Conservation (phyloP, 1,140 invertebrate genomes). For the Zaprionus ghesquierei region DNA sequence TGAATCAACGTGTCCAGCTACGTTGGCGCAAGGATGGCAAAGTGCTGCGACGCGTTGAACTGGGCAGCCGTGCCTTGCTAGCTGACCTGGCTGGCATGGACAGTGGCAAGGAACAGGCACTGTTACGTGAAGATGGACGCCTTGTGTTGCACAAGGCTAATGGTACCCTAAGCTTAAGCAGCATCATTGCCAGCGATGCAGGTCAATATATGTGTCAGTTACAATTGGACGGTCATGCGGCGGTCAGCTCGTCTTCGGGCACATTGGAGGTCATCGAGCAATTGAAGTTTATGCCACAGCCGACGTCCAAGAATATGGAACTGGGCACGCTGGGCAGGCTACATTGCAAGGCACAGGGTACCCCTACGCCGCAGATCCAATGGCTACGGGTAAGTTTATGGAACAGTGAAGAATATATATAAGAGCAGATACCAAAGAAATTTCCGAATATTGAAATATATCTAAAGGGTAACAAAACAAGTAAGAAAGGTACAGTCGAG, state of each 20-base stretch:
- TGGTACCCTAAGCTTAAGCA: conserved; percentile 70
- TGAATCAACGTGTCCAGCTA: conserved; percentile 79
- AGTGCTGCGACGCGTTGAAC: conserved; percentile 84
- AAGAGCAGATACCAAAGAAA: too few relatives aligned
- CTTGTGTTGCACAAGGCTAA: conserved; percentile 70
- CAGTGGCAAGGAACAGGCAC: conserved; percentile 53
- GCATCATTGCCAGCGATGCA: conserved; percentile 74
- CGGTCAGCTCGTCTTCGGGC: conserved; percentile 51
- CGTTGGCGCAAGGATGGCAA: conserved; percentile 90
- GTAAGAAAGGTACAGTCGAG: too few relatives aligned
- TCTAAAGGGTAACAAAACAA: too few relatives aligned
- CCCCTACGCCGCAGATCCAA: conserved; percentile 88
- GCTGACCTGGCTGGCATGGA: conserved; percentile 42
- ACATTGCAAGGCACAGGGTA: conserved; percentile 94
- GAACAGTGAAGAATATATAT: too few relatives aligned
- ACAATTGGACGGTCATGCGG: conserved; percentile 62
- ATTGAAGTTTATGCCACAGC: conserved; percentile 92
- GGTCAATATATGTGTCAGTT: conserved; percentile 76
- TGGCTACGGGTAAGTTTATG: conserved; percentile 88
- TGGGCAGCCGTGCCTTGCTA: conserved; percentile 35
- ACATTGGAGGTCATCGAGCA: conserved; percentile 85
- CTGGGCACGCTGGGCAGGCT: conserved; percentile 90
- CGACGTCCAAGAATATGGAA: conserved; percentile 92
- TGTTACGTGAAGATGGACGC: conserved; percentile 64
- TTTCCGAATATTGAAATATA: too few relatives aligned